Evolutionary conservation across 2,113 vertebrate species (phyloP), one percentile per base, ranked within the genome.

Genomic region (Ictidomys tridecemlineatus): DNA sequence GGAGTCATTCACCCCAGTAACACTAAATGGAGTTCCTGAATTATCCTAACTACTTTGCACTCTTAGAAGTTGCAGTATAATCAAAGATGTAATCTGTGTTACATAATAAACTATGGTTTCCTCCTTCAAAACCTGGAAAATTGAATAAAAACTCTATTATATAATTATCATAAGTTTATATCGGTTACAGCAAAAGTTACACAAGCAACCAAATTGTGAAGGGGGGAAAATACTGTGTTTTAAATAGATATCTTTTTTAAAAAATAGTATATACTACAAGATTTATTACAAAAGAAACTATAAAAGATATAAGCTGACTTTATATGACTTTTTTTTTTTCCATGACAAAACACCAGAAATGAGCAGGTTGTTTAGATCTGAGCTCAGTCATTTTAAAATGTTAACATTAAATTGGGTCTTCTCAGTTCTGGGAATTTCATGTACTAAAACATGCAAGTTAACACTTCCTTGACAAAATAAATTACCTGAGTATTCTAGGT

Each of bases 321-420:
- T 88, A 3, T 65, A 1, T 45, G 17, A 48, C 34, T 72, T 13
- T 13, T 51, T 58, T 76, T 94, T 69, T 86, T 65, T 48, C 30
- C 37, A 48, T 28, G 8, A 53, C 24, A 61, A 78, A 96, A 92
- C 51, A 37, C 18, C 48, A 76, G 34, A 70, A 83, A 16, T 85
- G 56, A 93, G n/a, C 74, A 91, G 80, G 77, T 83, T 56, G 61
- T 20, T 85, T 85, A 65, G 10, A 42, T 91, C 61, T 72, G 28
- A 87, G 18, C 24, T 56, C 28, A 45, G 67, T 77, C 30, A 67
- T 58, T 92, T 95, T 72, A 56, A 86, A 94, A 3, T 84, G 18
- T 78, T 78, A 95, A 80, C 26, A n/a, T 26, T 39, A 89, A 80
- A 87, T 58, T 92, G 24, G 24, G 32, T 69, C 42, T 87, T 96